Conservation (phyloP, 92 coral and sea anemone genomes). For the Isaurus tuberculatus region DNA sequence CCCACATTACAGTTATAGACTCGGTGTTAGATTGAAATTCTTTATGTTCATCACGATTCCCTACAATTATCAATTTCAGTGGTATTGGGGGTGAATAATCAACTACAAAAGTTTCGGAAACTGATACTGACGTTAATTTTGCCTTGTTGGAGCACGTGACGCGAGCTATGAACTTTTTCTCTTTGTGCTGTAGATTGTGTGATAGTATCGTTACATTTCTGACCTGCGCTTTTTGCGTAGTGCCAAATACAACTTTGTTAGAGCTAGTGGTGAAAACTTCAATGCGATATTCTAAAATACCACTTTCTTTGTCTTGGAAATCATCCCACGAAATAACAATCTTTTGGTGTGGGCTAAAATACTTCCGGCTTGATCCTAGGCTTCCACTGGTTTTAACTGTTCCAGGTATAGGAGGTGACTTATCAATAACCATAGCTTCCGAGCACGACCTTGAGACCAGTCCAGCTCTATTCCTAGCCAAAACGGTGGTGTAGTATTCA, state of each 20-base stretch:
- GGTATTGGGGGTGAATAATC: conserved; percentile 78
- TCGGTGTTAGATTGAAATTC: conserved; percentile 66
- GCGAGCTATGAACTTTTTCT: conserved; percentile 51
- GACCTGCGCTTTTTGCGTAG: conserved; percentile 19
- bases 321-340: conserved; percentile 66
- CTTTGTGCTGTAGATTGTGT: neutral
- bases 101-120: conserved; percentile 60
- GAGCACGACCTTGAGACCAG: conserved; percentile 90
- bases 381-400: conserved; percentile 47
- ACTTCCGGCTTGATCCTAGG: conserved; percentile 30
- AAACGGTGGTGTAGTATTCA: conserved; percentile 83
- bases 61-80: conserved; percentile 65
- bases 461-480: conserved; percentile 86
- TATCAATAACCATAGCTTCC: conserved; percentile 82
- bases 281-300: conserved; percentile 70
- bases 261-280: conserved; percentile 25
- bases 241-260: conserved; percentile 17
- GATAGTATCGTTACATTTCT: conserved; percentile 21
- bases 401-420: conserved; percentile 77
- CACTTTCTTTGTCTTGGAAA: conserved; percentile 82
- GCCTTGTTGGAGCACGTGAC: conserved; percentile 86
- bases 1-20: conserved; percentile 75
- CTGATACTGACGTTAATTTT: conserved; percentile 57
- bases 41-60: conserved; percentile 48
- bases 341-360: conserved; percentile 36